Evolutionary conservation across 1,140 invertebrate species (phyloP).

Genomic region (Mactra quadrangularis): DNA sequence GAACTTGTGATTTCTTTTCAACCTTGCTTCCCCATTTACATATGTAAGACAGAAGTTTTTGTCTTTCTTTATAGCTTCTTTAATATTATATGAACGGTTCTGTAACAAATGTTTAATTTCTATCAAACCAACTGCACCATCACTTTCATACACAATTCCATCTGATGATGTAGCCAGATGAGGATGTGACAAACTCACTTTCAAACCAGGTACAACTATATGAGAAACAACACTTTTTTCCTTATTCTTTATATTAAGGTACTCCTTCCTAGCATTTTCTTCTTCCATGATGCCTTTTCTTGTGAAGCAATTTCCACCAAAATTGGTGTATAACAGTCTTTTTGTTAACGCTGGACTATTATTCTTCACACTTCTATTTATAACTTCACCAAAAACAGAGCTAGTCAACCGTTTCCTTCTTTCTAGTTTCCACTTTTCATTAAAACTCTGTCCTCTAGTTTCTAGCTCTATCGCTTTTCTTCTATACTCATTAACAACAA

Average conservation of each 20-base stretch:
- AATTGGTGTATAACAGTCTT: constrained; percentile 17
- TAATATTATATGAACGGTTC: background rate
- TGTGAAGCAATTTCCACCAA: constrained; percentile 8
- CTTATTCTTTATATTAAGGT: constrained; percentile 9
- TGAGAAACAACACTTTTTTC: background rate
- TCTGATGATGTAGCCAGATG: background rate
- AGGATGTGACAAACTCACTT: background rate
- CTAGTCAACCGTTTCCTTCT: constrained; percentile 19
- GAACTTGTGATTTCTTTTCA: constrained; percentile 22
- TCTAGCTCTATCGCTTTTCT: background rate
- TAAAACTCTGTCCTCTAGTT: constrained; percentile 11
- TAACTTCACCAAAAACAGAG: constrained; percentile 33
- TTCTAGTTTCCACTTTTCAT: constrained; percentile 28
- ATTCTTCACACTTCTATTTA: constrained; percentile 13
- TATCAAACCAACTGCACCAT: constrained; percentile 11
- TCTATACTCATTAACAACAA: background rate
- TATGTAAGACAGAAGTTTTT: constrained; percentile 15
- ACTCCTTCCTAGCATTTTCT: constrained; percentile 33
- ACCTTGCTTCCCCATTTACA: background rate
- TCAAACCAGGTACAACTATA: background rate
- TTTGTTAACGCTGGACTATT: background rate
- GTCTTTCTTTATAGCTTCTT: constrained; percentile 9
- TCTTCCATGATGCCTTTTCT: background rate
- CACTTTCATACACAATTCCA: background rate
- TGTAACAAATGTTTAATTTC: constrained; percentile 38